Evolutionary conservation across 2,888 invertebrate genomes (phyloP).

Genomic region (Chymomyza amoena): DNA sequence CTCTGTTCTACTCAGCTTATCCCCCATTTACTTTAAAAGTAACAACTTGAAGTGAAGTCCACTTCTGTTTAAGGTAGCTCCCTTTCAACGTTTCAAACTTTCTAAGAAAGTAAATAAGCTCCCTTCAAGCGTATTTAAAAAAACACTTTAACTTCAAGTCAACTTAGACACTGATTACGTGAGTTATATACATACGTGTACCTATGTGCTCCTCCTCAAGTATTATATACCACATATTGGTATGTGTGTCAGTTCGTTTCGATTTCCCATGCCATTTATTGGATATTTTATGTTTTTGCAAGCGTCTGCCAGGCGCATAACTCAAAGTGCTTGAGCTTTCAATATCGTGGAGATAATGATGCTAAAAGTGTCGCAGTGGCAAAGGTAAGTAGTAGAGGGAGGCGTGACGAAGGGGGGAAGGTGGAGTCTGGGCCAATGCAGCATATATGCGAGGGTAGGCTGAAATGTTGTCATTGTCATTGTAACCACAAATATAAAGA

Average conservation of each 20-base stretch:
- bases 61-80: background rate
- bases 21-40: too few species aligned
- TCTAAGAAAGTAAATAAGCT: background rate
- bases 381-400: background rate
- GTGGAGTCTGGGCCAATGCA: constrained; percentile 30
- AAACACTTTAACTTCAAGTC: background rate
- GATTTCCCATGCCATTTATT: constrained; percentile 58
- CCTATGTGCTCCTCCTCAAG: constrained; percentile 12
- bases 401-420: constrained; percentile 19
- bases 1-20: too few species aligned
- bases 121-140: background rate
- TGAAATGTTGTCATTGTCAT: too few species aligned
- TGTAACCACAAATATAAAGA: too few species aligned
- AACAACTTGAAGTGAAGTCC: too few species aligned
- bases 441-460: constrained; percentile 7
- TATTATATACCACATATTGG: background rate
- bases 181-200: constrained; percentile 1
- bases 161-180: background rate
- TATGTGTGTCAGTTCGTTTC: constrained; percentile 29
- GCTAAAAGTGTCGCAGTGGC: constrained; percentile 57
- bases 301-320: constrained; percentile 65
- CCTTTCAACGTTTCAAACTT: background rate
- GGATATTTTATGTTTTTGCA: constrained; percentile 58
- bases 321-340: constrained; percentile 65
- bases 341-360: constrained; percentile 70